Evolutionary conservation across 2,797 vertebrate species (phyloP), one percentile per base, ranked within the genome.

Genomic region (Esox masquinongy): DNA sequence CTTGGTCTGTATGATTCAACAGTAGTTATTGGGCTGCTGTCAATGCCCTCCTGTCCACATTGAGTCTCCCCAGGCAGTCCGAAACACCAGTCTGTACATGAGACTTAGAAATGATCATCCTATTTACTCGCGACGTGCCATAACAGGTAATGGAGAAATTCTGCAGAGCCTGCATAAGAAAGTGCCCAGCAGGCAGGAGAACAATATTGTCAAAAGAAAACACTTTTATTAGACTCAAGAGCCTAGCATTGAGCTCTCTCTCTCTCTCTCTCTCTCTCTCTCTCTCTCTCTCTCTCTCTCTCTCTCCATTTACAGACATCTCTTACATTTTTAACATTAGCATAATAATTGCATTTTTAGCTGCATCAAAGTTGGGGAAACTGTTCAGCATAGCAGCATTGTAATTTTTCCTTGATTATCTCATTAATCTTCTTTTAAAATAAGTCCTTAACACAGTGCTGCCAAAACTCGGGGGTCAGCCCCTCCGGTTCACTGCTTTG

Each of bases 341-440:
- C 80, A 79, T 85, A 79, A 82, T 81, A 80, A 85, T 81, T 83
- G 72, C 76, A 79, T 84, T 84, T 43, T 78, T 71, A 79, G 66
- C 36, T 50, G 73, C 53, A 63, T 80, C 64, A 79, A 75, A 77
- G 76, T 74, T 75, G 75, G 70, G 31, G 43, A 77, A 74, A 70
- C 78, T 61, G 76, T 26, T 79, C 74, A 47, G 80, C 70, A 76
- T 68, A 68, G 77, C 71, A 68, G 66, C 47, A 70, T 59, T 79
- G 79, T 77, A 36, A 75, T 79, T 77, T 81, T 49, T 51, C 50
- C 70, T 76, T 80, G 77, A 84, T 80, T 63, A 51, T 78, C 34
- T 82, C 83, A 80, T 88, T 81, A 77, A 84, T 85, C 78, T 80
- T 63, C 50, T 17, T 16, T 70, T 77, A 73, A 75, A 80, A 79